Base-by-base conservation (phyloP, 1,140 invertebrate genomes). In the Heliconius eleuchia region DNA sequence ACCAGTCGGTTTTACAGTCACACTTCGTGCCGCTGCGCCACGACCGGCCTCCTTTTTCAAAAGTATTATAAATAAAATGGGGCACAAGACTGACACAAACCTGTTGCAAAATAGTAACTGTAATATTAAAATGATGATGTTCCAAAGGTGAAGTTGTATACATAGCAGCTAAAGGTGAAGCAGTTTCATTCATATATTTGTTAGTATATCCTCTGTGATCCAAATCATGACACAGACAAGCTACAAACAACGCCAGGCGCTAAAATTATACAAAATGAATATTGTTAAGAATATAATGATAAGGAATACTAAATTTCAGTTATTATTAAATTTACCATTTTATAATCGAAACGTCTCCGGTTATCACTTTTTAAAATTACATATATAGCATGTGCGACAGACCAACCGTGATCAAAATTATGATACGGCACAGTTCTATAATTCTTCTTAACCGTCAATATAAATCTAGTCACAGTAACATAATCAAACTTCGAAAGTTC, bases 111-210 rank as follows among this genome's bases (percentile, higher is more conserved):
- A 98, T 98, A 11, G 96, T 97, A 11, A 98, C 97, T 2, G 97
- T 98, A 86, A 98, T 97, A 89, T 98, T 98, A 87, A 98, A 98
- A 89, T 98, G 97, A 88, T 98, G 97, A 89, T 98, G 97, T 87
- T 98, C 97, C 95, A 98, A 96, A 3, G 97, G 97, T 7, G 97
- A 97, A 18, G 97, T 98, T 11, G 97, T 96, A 88, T 98, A 98
- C 84, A 98, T 97, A 6, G 96, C 95, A 5, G 97, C 97, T 42
- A 98, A 90, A 0, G 97, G 97, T 6, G 97, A 97, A 60, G 96
- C 96, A n/a, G 96, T 97, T 75, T 98, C 97, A 80, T 97, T 95
- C 96, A 98, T 97, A 88, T 98, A 98, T 84, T 97, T 96, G 85
- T 98, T 98, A 60, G 97, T 98, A 86, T 97, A 98, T 1, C 97